A percentile compares a stretch with the other conserved stretches of the same genome.
These are phyloP conservation scores for Stictonetta naevosa DNA, from an alignment of 2,113 vertebrate genomes.

Conservation along the genomic window DNA sequence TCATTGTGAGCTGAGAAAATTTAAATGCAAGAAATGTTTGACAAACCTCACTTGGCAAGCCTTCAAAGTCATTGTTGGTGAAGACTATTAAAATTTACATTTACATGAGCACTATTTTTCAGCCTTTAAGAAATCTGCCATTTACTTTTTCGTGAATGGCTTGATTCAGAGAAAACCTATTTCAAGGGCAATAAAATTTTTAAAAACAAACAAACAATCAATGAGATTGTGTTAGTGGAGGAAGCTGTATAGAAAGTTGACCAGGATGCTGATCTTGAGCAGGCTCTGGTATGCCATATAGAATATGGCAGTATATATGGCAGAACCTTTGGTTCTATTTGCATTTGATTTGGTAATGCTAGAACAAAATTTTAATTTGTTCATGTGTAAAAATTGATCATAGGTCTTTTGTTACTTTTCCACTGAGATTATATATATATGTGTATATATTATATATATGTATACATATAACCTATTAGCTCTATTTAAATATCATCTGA, in stretches of 20 bases:
- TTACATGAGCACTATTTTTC: background rate
- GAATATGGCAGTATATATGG: background rate
- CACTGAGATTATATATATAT: background rate
- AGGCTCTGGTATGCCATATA: background rate
- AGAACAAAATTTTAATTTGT: background rate
- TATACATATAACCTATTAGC: background rate
- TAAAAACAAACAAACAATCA: background rate
- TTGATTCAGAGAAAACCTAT: background rate
- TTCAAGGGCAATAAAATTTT: constrained; percentile 5
- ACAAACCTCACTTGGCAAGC: constrained; percentile 35
- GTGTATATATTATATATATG: background rate
- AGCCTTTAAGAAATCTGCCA: background rate
- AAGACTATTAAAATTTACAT: constrained; percentile 33
- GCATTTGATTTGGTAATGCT: background rate
- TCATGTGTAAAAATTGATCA: background rate
- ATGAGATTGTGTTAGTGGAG: background rate
- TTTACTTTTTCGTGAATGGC: background rate
- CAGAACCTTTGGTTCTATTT: background rate
- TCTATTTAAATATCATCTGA: background rate
- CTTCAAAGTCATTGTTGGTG: constrained; percentile 34
- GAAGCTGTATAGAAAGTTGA: background rate
- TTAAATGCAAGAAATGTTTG: background rate
- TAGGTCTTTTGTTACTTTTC: background rate
- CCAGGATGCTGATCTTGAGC: background rate
- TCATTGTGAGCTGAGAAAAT: background rate